Percentiles rank a stretch among this genome's conserved stretches.
phyloP scores from a whole-genome alignment of 2,888 invertebrate genomes.

The Ectemnius continuus region DNA sequence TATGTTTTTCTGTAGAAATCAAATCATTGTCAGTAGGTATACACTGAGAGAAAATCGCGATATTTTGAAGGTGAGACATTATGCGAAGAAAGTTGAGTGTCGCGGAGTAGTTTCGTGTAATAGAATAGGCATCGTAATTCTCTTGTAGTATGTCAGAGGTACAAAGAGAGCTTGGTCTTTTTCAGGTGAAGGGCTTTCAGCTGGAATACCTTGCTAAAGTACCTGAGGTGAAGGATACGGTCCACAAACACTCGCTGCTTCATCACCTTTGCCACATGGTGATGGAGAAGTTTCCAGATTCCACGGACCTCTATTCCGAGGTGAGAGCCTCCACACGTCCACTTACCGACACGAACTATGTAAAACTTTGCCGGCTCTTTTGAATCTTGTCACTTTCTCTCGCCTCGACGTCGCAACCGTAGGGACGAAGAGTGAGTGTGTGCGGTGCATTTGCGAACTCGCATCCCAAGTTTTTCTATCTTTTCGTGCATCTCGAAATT shows the following conservation, averaged over 20 bases:
- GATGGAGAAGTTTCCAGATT: conserved; percentile 96
- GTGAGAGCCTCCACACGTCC: conserved; percentile 78
- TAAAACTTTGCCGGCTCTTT: conserved; percentile 44
- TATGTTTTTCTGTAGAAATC: too few relatives aligned
- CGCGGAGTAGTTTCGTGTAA: background rate
- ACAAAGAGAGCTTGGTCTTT: conserved; percentile 35
- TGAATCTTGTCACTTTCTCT: conserved; percentile 8
- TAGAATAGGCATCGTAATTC: conserved; percentile 30
- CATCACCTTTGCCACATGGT: conserved; percentile 99
- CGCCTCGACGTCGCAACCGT: background rate
- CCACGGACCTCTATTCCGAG: conserved; percentile 98
- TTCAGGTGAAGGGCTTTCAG: conserved; percentile 95
- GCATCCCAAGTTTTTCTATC: conserved; percentile 24
- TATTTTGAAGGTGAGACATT: too few relatives aligned
- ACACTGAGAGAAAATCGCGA: too few relatives aligned
- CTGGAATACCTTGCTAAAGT: conserved; percentile 98
- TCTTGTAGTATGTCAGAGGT: conserved; percentile 18
- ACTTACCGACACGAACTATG: conserved; percentile 31
- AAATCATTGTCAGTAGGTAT: too few relatives aligned
- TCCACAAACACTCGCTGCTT: conserved; percentile 98
- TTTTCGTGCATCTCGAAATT: conserved; percentile 15
- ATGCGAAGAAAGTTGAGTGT: too few relatives aligned
- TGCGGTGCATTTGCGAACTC: conserved; percentile 41
- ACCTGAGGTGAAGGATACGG: conserved; percentile 99
- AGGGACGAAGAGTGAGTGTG: conserved; percentile 29